Conservation (phyloP, 1,140 invertebrate species). For the Pogonomyrmex barbatus region DNA sequence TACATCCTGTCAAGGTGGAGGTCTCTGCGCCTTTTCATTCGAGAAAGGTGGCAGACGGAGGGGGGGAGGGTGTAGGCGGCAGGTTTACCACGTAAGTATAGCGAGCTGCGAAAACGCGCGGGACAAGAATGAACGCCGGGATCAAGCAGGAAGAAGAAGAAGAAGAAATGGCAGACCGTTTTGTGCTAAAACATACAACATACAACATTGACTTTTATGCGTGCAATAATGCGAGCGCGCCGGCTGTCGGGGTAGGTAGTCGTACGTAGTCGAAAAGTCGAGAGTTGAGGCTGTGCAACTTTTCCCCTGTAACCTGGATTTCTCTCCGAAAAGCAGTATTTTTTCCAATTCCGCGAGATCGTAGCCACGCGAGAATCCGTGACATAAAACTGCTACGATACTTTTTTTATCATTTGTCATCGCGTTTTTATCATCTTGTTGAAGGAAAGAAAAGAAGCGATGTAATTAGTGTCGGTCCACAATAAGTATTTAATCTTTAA, state of each 20-base stretch:
- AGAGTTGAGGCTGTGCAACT: neutral
- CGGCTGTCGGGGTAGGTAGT: constrained; percentile 61
- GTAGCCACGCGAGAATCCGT: neutral
- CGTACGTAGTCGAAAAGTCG: constrained; percentile 52
- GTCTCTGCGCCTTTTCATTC: neutral
- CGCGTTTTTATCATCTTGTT: neutral
- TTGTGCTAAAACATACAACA: constrained; percentile 68
- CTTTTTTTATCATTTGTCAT: constrained; percentile 52
- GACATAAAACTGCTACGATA: neutral
- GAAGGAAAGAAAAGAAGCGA: neutral
- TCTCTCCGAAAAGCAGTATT: constrained; percentile 58
- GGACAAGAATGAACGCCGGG: constrained; percentile 3
- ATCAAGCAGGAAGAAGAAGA: neutral
- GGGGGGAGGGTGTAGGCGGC: no score
- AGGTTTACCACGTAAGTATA: constrained; percentile 33
- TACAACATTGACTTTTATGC: constrained; percentile 77
- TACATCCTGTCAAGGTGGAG: neutral
- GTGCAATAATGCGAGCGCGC: constrained; percentile 72
- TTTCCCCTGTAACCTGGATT: neutral
- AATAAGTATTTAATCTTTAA: no score
- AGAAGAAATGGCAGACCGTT: constrained; percentile 42
- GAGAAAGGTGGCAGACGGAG: neutral
- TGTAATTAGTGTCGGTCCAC: no score
- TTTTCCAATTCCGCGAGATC: constrained; percentile 65
- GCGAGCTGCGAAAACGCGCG: constrained; percentile 30